Base-by-base conservation (phyloP, 2,113 vertebrate species). In the Perognathus longimembris region DNA sequence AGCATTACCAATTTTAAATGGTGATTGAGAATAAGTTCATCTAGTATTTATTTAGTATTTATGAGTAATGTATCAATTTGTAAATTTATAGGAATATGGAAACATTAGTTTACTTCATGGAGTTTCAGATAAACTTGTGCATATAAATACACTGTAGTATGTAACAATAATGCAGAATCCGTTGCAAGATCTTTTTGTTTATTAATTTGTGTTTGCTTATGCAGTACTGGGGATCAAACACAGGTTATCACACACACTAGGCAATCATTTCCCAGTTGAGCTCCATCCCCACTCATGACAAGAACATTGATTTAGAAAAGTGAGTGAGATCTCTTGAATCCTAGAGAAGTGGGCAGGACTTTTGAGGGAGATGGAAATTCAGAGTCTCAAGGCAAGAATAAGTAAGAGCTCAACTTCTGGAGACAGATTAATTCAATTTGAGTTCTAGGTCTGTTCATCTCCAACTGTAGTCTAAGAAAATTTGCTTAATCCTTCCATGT, bases 281-380 rank as follows among this genome's bases (percentile, higher is more conserved):
- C 26, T 30, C 7, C 50, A 85, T 26, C 5, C 34, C 26, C 7
- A 22, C 3, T 12, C 9, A 7, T 50, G 50, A 59, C 6, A 14
- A 71, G n/a, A 64, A 20, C 32, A 69, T 90, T 42, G 45, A 57
- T 66, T 91, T 92, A 57, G 80, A 36, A 89, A 40, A 90, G 5
- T 4, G 34, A 82, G 11, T 91, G 54, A 57, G 54, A 50, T 80
- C 26, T 89, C 18, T 89, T 86, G 22, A n/a, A n/a, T 63, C 1
- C 5, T 63, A 14, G 20, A 70, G n/a, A 73, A 91, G n/a, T 59
- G 10, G 34, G 21, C n/a, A 95, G 38, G 36, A 38, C 70, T 92
- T 92, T 85, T 70, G 73, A 87, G 84, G 75, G 61, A 71, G n/a
- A 50, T 34, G 22, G 5, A 77, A 45, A 22, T 90, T 71, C 34